These are phyloP conservation scores for Netelia virgata DNA, from an alignment of 2,888 invertebrate species.

Conservation along the genomic window DNA sequence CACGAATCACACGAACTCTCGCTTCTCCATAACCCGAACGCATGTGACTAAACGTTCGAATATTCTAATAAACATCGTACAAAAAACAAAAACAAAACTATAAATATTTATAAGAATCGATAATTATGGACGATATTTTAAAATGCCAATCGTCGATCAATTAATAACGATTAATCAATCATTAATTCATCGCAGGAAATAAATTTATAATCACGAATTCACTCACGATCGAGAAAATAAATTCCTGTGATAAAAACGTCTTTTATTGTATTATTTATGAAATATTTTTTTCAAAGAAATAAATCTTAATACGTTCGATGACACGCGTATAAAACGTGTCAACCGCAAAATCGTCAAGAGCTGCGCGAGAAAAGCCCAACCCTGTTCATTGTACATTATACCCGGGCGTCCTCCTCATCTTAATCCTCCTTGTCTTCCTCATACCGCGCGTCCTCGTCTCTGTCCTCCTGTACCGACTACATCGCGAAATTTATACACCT, in stretches of 20 bases:
- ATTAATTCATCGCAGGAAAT: no score
- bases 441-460: constrained; percentile 13
- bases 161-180: no score
- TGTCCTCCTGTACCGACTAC: constrained; percentile 35
- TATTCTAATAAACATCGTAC: background rate
- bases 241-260: no score
- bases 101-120: no score
- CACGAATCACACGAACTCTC: constrained; percentile 73
- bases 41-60: background rate
- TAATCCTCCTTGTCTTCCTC: constrained; percentile 46
- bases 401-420: constrained; percentile 37
- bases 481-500: constrained; percentile 20
- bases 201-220: no score
- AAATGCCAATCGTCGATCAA: no score
- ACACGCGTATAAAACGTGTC: constrained; percentile 31
- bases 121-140: no score
- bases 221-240: no score
- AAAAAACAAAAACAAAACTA: background rate
- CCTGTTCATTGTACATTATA: constrained; percentile 63
- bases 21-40: background rate
- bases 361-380: constrained; percentile 54
- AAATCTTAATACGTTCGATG: constrained; percentile 14
- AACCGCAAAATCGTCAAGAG: constrained; percentile 54
- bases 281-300: no score
- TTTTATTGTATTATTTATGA: no score